Percentiles rank a stretch among this genome's conserved stretches.
These are phyloP conservation scores for Tinea trinotella DNA, from an alignment of 2,888 invertebrate species.

Conservation along the genomic window DNA sequence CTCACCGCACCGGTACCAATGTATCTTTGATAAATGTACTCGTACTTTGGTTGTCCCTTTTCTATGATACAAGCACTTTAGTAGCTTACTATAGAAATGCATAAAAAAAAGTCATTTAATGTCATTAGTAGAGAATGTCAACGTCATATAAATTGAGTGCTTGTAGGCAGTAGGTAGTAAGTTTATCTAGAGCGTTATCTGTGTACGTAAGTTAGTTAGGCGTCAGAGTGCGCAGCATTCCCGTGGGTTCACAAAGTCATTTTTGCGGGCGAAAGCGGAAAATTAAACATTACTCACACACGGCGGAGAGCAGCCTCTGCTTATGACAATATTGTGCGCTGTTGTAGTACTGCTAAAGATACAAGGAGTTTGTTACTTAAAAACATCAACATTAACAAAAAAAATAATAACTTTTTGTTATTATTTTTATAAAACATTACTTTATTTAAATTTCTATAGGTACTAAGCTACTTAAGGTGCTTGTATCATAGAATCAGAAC, in stretches of 20 bases:
- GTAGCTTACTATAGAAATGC: neutral
- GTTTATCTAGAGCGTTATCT: neutral
- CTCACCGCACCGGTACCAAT: no score
- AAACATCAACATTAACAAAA: no score
- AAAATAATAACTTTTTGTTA: no score
- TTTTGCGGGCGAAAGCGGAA: constrained; percentile 63
- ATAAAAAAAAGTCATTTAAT: neutral
- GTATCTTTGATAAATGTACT: no score
- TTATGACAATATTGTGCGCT: neutral
- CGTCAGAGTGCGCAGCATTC: constrained; percentile 25
- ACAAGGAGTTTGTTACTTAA: no score
- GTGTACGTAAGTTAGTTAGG: neutral
- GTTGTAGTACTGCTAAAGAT: neutral
- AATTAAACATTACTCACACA: constrained; percentile 55
- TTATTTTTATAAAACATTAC: no score
- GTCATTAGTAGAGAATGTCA: no score
- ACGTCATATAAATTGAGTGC: constrained; percentile 20
- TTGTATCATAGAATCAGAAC: no score
- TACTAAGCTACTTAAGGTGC: no score
- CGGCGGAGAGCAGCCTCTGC: constrained; percentile 14
- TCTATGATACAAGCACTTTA: no score
- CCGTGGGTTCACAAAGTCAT: constrained; percentile 43
- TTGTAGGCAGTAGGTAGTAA: constrained; percentile 5
- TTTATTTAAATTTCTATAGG: no score
- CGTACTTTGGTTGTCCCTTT: no score